Percentiles rank a stretch among this genome's conserved stretches.
These are phyloP conservation scores for Amblyteles armatorius DNA, from an alignment of 2,888 invertebrate genomes.

Conservation along the genomic window DNA sequence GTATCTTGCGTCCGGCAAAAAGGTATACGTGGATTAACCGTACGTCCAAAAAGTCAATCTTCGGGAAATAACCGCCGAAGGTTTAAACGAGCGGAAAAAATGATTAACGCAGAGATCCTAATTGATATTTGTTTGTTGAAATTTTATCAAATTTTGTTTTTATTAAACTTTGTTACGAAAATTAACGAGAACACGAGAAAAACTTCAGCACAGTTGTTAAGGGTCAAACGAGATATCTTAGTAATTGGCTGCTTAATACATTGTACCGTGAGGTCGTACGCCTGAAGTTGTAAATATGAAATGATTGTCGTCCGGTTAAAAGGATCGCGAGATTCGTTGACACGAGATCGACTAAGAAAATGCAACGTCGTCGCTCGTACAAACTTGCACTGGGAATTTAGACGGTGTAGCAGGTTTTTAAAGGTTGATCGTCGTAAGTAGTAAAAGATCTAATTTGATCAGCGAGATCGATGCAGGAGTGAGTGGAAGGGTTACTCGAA, in stretches of 20 bases:
- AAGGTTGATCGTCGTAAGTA: not conserved
- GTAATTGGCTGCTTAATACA: conserved; percentile 5
- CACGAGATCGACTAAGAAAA: not conserved
- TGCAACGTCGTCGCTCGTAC: not conserved
- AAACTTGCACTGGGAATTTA: conserved; percentile 19
- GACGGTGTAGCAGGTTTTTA: conserved; percentile 15
- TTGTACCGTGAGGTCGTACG: conserved; percentile 8
- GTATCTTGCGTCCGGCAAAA: not conserved
- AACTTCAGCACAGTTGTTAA: not conserved
- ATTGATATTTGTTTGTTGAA: not conserved
- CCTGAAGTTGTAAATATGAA: conserved; percentile 41
- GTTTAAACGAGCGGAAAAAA: not conserved
- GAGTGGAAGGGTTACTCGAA: not conserved
- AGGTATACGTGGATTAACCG: not conserved
- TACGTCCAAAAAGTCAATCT: not conserved
- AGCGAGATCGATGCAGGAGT: not conserved
- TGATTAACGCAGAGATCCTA: not conserved
- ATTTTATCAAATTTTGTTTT: not conserved
- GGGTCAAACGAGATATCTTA: conserved; percentile 2
- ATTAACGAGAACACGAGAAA: not conserved
- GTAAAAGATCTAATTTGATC: not conserved
- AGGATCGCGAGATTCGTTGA: not conserved
- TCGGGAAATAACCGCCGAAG: not conserved
- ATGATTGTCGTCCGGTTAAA: not conserved
- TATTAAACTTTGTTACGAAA: not conserved